Evolutionary conservation across 2,888 invertebrate genomes (phyloP).

Genomic region (Holacanthella duospinosa): DNA sequence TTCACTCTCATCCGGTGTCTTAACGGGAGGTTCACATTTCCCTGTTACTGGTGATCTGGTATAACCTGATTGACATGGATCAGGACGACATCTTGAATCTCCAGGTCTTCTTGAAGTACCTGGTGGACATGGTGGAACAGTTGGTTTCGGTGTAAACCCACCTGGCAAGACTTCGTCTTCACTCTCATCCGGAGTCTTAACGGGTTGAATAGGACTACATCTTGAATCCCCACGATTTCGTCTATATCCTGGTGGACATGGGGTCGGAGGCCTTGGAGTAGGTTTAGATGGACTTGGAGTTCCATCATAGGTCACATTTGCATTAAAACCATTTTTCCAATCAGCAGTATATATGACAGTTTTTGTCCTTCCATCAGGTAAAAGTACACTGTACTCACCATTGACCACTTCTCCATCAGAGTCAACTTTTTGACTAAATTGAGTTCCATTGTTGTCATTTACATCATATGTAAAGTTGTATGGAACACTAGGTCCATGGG

Average conservation of each 20-base stretch:
- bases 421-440: constrained; percentile 4
- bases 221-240: background rate
- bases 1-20: background rate
- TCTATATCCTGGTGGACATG: background rate
- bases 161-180: background rate
- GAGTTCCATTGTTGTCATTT: constrained; percentile 1
- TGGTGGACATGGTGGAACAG: background rate
- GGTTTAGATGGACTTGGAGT: background rate
- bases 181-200: background rate
- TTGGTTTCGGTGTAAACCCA: no score
- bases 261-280: background rate
- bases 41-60: background rate
- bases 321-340: constrained; percentile 11
- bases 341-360: constrained; percentile 8
- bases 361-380: constrained; percentile 11
- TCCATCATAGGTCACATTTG: constrained; percentile 3
- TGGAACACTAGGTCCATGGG: background rate
- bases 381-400: constrained; percentile 3
- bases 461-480: constrained; percentile 4
- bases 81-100: no score
- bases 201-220: background rate
- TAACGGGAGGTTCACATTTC: background rate
- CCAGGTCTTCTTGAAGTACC: no score
- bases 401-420: constrained; percentile 10
- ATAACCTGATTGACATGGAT: background rate